Base-by-base conservation (phyloP, 2,113 vertebrate genomes). In the Stomatorhinus ivindoensis region DNA sequence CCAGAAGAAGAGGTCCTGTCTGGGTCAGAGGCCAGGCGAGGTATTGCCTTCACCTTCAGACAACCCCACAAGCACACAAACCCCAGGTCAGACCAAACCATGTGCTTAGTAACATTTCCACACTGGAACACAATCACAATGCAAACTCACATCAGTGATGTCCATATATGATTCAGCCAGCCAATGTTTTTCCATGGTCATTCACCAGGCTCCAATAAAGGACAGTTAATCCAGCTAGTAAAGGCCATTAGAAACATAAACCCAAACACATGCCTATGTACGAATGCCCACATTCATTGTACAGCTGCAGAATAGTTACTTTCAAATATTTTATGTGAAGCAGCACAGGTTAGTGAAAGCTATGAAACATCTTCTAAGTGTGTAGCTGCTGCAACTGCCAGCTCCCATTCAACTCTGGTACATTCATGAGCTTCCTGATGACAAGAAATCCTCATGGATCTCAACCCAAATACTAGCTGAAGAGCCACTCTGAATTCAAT, bases 21-120 rank as follows among this genome's bases (percentile, higher is more conserved):
- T 76, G 73, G 58, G 2, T 13, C 61, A 73, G 86, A 83, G 58
- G 86, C 86, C 83, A 89, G 4, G 61, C 13, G 48, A 35, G 89
- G 86, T 35, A 50, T 8, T 90, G 55, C 87, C 61, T 92, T 91
- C 91, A 65, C 90, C 93, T 92, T 93, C 39, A 90, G 86, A 89
- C 84, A 85, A 61, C 55, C 51, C 83, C 73, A 87, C 47, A 35
- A 58, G 35, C 42, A 90, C 73, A 91, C 86, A 85, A 6, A 73
- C n/a, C 7, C 44, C 42, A 11, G 82, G 82, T 84, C 17, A 19
- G 55, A 86, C 50, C 19, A 87, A 87, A 42, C 55, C 87, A 87
- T 65, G 35, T 51, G 44, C 35, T 61, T 87, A 42, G 86, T n/a
- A 87, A 87, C 19, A 87, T 53, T 87, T 47, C 19, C 85, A 87